A percentile compares a stretch with the other conserved stretches of the same genome.
phyloP scores from a whole-genome alignment of 1,140 invertebrate species.

The Tribolium castaneum region DNA sequence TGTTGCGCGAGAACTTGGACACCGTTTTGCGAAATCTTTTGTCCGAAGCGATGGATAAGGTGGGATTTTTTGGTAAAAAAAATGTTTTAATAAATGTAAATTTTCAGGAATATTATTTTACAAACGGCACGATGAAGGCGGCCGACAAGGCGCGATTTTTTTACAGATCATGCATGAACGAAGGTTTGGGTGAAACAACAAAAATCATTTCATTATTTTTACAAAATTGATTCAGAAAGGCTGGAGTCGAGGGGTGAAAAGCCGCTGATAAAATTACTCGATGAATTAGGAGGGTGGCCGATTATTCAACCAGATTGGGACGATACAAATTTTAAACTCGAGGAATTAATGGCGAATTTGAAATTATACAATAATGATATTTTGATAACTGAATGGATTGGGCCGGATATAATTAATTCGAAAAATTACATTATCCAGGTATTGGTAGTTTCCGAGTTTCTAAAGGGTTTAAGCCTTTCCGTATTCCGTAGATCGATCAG shows the following conservation, averaged over 20 bases:
- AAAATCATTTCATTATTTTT: slow-evolving; percentile 26
- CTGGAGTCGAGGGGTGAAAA: slow-evolving; percentile 75
- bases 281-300: slow-evolving; percentile 87
- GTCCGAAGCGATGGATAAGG: slow-evolving; percentile 64
- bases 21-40: slow-evolving; percentile 76
- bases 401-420: slow-evolving; percentile 90
- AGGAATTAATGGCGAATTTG: slow-evolving; percentile 79
- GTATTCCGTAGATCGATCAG: slow-evolving; percentile 80
- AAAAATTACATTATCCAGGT: slow-evolving; percentile 87
- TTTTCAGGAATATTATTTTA: slow-evolving; percentile 1
- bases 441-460: slow-evolving; percentile 8
- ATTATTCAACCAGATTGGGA: slow-evolving; percentile 76
- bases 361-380: slow-evolving; percentile 87
- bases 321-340: slow-evolving; percentile 76
- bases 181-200: slow-evolving; percentile 61
- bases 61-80: not conserved
- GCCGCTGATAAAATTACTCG: slow-evolving; percentile 78
- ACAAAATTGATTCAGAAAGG: slow-evolving; percentile 66
- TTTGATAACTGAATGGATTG: slow-evolving; percentile 85
- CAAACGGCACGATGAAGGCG: slow-evolving; percentile 66
- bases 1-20: slow-evolving; percentile 81
- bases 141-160: slow-evolving; percentile 81
- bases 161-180: slow-evolving; percentile 88
- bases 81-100: not conserved
- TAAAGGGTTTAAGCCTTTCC: not conserved